A percentile compares a stretch with the other conserved stretches of the same genome.
phyloP scores from a whole-genome alignment of 2,113 vertebrate genomes.

The Zosterops hypoxanthus region DNA sequence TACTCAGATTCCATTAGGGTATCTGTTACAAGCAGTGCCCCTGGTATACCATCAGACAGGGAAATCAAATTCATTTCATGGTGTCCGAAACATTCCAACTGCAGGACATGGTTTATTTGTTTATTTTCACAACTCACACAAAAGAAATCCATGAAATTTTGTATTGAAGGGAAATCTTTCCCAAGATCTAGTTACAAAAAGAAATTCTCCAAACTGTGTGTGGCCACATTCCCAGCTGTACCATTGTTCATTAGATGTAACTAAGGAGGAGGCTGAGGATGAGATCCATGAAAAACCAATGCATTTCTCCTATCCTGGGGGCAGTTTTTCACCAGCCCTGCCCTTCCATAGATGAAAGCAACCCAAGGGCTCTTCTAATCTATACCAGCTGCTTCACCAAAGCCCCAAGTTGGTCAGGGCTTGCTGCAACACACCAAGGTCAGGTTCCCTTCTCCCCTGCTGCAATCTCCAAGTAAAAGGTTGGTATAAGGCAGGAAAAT shows the following conservation, averaged over 20 bases:
- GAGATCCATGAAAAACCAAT: slow-evolving; percentile 14
- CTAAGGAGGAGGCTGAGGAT: slow-evolving; percentile 34
- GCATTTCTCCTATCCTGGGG: slow-evolving; percentile 36
- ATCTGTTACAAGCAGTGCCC: neutral
- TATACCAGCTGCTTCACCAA: slow-evolving; percentile 27
- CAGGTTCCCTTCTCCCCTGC: neutral
- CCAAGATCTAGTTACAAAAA: slow-evolving; percentile 56
- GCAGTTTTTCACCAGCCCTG: slow-evolving; percentile 26
- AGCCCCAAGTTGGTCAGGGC: neutral
- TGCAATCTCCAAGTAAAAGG: accelerated
- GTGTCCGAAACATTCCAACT: slow-evolving; percentile 13
- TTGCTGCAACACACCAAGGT: neutral
- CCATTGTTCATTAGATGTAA: slow-evolving; percentile 50
- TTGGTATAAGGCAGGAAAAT: neutral
- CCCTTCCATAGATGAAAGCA: slow-evolving; percentile 56
- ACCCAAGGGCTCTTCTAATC: slow-evolving; percentile 8
- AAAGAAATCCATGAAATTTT: slow-evolving; percentile 55
- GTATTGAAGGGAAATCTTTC: slow-evolving; percentile 40
- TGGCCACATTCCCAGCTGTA: slow-evolving; percentile 60
- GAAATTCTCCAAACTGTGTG: slow-evolving; percentile 38
- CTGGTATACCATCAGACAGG: neutral
- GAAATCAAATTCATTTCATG: slow-evolving; percentile 29
- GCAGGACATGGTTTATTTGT: slow-evolving; percentile 35
- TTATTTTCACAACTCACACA: slow-evolving; percentile 41
- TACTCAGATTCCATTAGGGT: neutral